Conservation (phyloP, 2,888 invertebrate species). For the Panopea generosa region DNA sequence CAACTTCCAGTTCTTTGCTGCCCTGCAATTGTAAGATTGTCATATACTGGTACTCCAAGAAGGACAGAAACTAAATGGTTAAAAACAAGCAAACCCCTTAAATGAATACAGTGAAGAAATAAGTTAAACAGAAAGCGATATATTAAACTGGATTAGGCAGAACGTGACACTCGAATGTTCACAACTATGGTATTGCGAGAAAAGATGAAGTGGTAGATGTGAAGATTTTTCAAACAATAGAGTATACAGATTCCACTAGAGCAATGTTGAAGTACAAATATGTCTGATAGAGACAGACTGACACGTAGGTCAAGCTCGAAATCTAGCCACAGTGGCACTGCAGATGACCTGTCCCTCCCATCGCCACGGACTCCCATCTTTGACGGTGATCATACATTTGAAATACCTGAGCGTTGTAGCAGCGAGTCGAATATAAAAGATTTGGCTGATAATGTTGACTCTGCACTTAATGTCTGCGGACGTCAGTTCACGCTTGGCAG, state of each 20-base stretch:
- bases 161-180: no score
- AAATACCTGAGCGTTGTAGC: slow-evolving; percentile 78
- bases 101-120: not conserved
- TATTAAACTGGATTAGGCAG: no score
- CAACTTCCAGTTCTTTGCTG: no score
- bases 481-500: slow-evolving; percentile 78
- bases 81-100: not conserved
- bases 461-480: slow-evolving; percentile 81
- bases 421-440: slow-evolving; percentile 79
- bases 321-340: slow-evolving; percentile 60
- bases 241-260: no score
- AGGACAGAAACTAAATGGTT: not conserved
- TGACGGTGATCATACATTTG: slow-evolving; percentile 61
- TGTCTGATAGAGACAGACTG: slow-evolving; percentile 63
- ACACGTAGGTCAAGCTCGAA: slow-evolving; percentile 55
- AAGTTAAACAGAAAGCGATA: no score
- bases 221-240: no score
- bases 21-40: no score
- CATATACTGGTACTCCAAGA: no score
- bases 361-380: slow-evolving; percentile 69
- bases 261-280: slow-evolving; percentile 21
- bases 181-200: no score
- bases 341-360: slow-evolving; percentile 78
- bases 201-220: no score
- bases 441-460: slow-evolving; percentile 70